Conservation (phyloP, 2,888 invertebrate species). For the Pandemis cinnamomeana region DNA sequence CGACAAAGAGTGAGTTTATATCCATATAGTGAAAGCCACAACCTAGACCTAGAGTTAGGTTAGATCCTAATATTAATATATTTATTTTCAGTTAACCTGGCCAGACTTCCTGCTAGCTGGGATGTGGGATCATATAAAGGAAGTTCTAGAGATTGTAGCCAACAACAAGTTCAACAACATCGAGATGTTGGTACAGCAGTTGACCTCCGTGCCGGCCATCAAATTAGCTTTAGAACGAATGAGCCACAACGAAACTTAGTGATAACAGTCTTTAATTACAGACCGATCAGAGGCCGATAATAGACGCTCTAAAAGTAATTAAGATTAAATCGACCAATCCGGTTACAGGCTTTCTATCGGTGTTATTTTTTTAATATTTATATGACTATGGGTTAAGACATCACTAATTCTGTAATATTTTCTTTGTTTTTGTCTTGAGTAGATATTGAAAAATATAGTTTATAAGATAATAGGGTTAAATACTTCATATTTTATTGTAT, state of each 20-base stretch:
- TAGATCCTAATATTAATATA: too few relatives aligned
- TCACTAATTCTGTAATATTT: too few relatives aligned
- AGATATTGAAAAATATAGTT: too few relatives aligned
- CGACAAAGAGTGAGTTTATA: too few relatives aligned
- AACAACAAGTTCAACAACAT: slow-evolving; percentile 26
- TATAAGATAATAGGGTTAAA: neutral
- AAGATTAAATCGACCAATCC: slow-evolving; percentile 3
- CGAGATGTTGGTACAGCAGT: slow-evolving; percentile 13
- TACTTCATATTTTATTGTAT: neutral
- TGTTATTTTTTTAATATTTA: neutral
- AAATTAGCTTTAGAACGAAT: slow-evolving; percentile 9
- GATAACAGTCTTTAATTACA: neutral
- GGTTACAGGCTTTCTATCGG: neutral
- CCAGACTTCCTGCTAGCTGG: slow-evolving; percentile 58
- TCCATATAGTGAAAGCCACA: too few relatives aligned
- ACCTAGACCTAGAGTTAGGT: too few relatives aligned
- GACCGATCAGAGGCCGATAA: neutral
- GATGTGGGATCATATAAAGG: slow-evolving; percentile 53
- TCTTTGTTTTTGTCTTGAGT: too few relatives aligned
- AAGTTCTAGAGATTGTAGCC: slow-evolving; percentile 45
- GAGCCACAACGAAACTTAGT: slow-evolving; percentile 17
- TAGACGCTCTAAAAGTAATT: neutral
- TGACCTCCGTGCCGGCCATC: slow-evolving; percentile 16
- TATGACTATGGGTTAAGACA: too few relatives aligned
- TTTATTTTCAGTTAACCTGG: slow-evolving; percentile 56